Percentiles rank a stretch among this genome's conserved stretches.
These are phyloP conservation scores for Piscicola geometra DNA, from an alignment of 2,888 invertebrate species.

Conservation along the genomic window DNA sequence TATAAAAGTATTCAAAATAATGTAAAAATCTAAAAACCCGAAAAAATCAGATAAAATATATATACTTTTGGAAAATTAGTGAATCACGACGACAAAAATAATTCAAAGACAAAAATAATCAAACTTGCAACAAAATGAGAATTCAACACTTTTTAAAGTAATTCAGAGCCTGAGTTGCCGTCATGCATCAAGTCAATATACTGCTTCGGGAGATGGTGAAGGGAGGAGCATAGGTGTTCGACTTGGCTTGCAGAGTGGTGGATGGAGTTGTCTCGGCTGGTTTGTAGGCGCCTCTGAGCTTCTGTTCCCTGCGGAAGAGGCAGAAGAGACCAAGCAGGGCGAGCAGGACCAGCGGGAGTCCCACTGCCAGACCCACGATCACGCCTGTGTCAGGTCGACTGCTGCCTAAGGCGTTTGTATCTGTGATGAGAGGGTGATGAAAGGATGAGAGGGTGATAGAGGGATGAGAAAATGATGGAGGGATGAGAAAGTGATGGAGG, in stretches of 20 bases:
- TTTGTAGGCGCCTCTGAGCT: slow-evolving; percentile 15
- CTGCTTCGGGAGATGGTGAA: slow-evolving; percentile 17
- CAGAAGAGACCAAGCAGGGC: not conserved
- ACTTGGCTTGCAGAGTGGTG: not conserved
- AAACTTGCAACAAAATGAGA: no score
- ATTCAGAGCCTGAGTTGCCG: no score
- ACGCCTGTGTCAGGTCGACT: slow-evolving; percentile 8
- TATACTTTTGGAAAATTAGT: no score
- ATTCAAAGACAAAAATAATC: no score
- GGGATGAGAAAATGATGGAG: no score
- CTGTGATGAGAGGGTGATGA: not conserved
- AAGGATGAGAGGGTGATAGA: not conserved
- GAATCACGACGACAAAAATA: no score
- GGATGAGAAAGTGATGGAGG: no score
- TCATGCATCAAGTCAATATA: no score
- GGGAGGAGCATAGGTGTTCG: not conserved
- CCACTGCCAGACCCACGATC: slow-evolving; percentile 17
- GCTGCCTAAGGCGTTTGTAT: not conserved
- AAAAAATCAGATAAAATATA: no score
- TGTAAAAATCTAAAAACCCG: no score
- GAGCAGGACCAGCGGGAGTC: slow-evolving; percentile 12
- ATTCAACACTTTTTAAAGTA: no score
- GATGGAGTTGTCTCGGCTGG: not conserved
- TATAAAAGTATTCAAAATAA: no score
- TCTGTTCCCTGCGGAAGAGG: slow-evolving; percentile 21